Evolutionary conservation across 2,888 invertebrate species (phyloP), one percentile per base, ranked within the genome.

Genomic region (Cynaeus angustus): DNA sequence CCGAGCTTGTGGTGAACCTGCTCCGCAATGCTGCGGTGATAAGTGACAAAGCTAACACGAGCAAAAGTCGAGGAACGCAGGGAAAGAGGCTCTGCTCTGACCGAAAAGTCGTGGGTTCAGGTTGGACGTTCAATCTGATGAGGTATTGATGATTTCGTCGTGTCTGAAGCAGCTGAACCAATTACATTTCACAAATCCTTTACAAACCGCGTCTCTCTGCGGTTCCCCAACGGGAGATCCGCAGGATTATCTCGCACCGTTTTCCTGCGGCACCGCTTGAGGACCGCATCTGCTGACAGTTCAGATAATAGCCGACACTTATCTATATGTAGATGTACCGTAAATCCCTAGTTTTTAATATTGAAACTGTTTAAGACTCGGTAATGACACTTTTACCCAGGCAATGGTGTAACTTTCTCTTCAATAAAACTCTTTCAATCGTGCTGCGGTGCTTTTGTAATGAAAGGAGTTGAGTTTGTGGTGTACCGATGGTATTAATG

Each of bases 141-240:
- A 88, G 88, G 85, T 88, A 88, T 88, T 88, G 88, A 88, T 88
- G 88, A 88, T 87, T 86, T 85, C 85, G 86, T 86, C 86, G 86
- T 87, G 87, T 88, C 87, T 86, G 86, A 86, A 87, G 86, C 88
- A 88, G 88, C 88, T 88, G 88, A 88, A 87, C 88, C 88, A 88
- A 88, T 88, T 88, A 88, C 88, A 86, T 83, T 81, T 83, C 81
- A 82, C 83, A 85, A 85, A 85, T 85, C 85, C 85, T 84, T 83
- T 80, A 78, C 78, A 77, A 80, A 78, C 77, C 77, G 75, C 75
- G 66, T 72, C 76, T 59, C 41, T 62, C 75, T 79, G 79, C 75
- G 77, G 77, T 76, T 79, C 77, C 80, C 76, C 77, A 80, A 76
- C 79, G 72, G 78, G 77, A 78, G 78, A 79, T 78, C 79, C 76